phyloP scores from a whole-genome alignment of 1,140 invertebrate species.

The Aphelenchoides fujianensis region DNA sequence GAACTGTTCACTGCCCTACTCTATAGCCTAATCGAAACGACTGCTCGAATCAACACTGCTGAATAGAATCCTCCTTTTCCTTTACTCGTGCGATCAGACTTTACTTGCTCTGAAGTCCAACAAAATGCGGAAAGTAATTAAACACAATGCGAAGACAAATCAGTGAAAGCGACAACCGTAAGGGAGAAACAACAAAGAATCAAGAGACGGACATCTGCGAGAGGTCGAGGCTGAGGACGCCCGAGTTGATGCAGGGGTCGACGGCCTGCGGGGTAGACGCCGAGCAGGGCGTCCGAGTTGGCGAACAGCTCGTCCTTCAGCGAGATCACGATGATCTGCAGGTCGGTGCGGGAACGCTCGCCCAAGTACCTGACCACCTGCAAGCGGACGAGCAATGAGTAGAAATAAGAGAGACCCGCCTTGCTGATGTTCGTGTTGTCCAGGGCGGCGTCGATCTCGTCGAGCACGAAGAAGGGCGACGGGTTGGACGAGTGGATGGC shows the following conservation, averaged over 20 bases:
- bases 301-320: slow-evolving; percentile 99
- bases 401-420: slow-evolving; percentile 68
- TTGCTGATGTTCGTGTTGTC: slow-evolving; percentile 99
- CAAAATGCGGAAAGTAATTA: not conserved
- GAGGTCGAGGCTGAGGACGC: slow-evolving; percentile 34
- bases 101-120: not conserved
- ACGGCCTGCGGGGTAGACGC: slow-evolving; percentile 86
- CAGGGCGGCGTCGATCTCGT: slow-evolving; percentile 96
- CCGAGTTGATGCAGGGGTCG: slow-evolving; percentile 16
- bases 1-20: too few relatives aligned
- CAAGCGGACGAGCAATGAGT: slow-evolving; percentile 24
- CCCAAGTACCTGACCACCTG: slow-evolving; percentile 69
- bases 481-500: slow-evolving; percentile 96
- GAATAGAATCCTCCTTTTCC: too few relatives aligned
- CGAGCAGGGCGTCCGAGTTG: slow-evolving; percentile 91
- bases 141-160: not conserved
- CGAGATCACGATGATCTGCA: slow-evolving; percentile 98
- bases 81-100: too few relatives aligned
- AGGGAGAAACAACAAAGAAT: not conserved
- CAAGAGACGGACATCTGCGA: too few relatives aligned
- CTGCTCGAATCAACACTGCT: too few relatives aligned
- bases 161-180: not conserved
- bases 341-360: slow-evolving; percentile 66
- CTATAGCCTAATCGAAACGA: too few relatives aligned
- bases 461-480: slow-evolving; percentile 97